These are phyloP conservation scores for Cheilosia pagana DNA, from an alignment of 2,888 invertebrate species.

Conservation along the genomic window DNA sequence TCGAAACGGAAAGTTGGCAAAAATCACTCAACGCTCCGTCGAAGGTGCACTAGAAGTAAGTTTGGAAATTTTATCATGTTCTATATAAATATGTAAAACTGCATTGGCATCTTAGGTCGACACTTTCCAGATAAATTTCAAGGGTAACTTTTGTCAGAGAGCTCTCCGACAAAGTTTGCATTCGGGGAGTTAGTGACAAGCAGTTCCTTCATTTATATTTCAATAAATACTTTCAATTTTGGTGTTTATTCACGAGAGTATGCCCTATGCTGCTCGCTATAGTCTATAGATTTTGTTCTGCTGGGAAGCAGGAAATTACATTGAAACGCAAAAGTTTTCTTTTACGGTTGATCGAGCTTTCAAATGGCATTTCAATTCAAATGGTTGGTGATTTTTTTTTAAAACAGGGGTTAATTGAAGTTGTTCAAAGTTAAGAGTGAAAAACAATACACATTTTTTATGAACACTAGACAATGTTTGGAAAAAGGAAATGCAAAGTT, in stretches of 20 bases:
- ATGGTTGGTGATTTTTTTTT: background rate
- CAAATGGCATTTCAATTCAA: constrained; percentile 35
- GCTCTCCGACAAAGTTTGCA: constrained; percentile 36
- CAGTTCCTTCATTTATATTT: constrained; percentile 21
- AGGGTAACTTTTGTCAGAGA: background rate
- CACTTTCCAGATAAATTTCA: constrained; percentile 14
- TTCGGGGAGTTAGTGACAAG: constrained; percentile 14
- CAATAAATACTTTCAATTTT: constrained; percentile 46
- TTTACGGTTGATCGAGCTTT: constrained; percentile 21
- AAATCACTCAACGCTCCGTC: constrained; percentile 77
- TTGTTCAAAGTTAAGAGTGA: no score
- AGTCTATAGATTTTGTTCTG: constrained; percentile 40
- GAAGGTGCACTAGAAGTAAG: constrained; percentile 76
- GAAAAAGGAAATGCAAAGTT: no score
- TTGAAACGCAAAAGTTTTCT: constrained; percentile 36
- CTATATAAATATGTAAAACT: background rate
- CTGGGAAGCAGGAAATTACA: constrained; percentile 18
- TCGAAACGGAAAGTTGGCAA: constrained; percentile 77
- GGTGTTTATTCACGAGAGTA: constrained; percentile 17
- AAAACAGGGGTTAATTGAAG: no score
- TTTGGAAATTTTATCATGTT: constrained; percentile 52
- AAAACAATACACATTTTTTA: no score
- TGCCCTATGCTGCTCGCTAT: constrained; percentile 6
- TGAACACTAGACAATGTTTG: no score
- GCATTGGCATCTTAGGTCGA: background rate